Conservation (phyloP, 2,888 invertebrate genomes). For the Bugula neritina region DNA sequence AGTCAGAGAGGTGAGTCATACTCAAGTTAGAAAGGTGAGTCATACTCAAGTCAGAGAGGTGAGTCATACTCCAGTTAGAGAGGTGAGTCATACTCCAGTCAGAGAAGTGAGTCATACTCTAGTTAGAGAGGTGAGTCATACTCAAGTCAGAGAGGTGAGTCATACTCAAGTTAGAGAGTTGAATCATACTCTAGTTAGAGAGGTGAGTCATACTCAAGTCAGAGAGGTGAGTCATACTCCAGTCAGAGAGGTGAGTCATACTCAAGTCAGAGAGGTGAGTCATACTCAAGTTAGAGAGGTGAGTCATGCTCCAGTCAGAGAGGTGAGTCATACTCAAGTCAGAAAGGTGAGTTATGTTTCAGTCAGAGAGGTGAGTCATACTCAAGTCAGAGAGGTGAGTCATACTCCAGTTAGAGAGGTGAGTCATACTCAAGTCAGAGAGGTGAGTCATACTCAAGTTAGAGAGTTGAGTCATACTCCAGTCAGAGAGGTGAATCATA, state of each 20-base stretch:
- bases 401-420: too few relatives aligned
- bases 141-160: background rate
- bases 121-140: too few relatives aligned
- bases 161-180: too few relatives aligned
- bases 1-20: background rate
- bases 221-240: background rate
- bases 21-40: too few relatives aligned
- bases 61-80: too few relatives aligned
- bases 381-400: background rate
- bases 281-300: background rate
- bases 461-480: too few relatives aligned
- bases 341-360: constrained; percentile 15
- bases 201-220: background rate
- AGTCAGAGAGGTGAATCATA: background rate
- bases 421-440: background rate
- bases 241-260: background rate
- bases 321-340: background rate
- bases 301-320: background rate
- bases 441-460: too few relatives aligned
- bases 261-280: background rate
- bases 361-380: too few relatives aligned
- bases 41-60: background rate
- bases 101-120: too few relatives aligned
- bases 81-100: too few relatives aligned
- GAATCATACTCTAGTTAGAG: background rate